Conservation (phyloP, 30 jellyfish, hydroid and myxozoan genomes). For the Hydractinia symbiolongicarpus region DNA sequence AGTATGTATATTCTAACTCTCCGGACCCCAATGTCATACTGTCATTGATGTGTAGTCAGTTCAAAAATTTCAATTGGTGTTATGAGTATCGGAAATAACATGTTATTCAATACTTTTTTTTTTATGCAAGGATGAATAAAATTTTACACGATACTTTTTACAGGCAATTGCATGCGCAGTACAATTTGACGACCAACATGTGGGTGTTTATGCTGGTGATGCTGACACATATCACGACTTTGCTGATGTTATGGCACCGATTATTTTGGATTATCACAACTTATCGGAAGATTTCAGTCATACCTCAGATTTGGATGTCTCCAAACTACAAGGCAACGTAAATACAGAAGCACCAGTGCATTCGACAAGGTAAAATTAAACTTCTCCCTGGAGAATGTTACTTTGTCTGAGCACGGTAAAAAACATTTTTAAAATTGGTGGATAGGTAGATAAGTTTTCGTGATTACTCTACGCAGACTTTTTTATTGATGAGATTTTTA, state of each 20-base stretch:
- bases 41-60: no score
- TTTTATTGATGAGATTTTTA: no score
- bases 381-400: not conserved
- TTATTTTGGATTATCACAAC: constrained; percentile 9
- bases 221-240: constrained; percentile 29
- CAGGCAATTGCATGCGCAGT: constrained; percentile 17
- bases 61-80: not conserved
- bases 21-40: no score
- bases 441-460: no score
- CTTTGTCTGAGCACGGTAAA: not conserved
- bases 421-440: not conserved
- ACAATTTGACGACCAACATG: constrained; percentile 11
- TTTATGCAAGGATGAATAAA: no score
- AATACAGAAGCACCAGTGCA: constrained; percentile 12
- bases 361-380: constrained; percentile 7
- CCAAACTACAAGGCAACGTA: constrained; percentile 1
- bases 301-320: not conserved
- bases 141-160: no score
- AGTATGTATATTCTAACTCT: no score
- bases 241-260: constrained; percentile 10
- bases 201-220: constrained; percentile 31
- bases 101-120: not conserved
- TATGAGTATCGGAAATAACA: not conserved
- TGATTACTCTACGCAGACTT: no score
- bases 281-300: not conserved